These are phyloP conservation scores for Poecile montanus DNA, from an alignment of 2,797 vertebrate species.

Conservation along the genomic window DNA sequence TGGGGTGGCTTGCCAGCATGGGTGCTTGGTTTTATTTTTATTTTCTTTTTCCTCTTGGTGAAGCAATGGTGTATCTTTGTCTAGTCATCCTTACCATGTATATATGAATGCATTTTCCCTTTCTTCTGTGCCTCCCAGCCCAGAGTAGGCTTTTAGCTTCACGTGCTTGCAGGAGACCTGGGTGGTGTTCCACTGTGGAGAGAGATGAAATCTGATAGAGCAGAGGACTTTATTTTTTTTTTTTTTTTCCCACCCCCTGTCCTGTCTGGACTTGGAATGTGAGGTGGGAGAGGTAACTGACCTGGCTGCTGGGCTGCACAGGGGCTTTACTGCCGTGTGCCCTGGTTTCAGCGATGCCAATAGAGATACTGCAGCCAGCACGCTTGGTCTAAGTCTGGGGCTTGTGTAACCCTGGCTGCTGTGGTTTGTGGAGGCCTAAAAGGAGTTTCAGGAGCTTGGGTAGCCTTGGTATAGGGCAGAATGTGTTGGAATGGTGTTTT, in stretches of 20 bases:
- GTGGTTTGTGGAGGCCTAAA: neutral
- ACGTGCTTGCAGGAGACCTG: rapidly evolving
- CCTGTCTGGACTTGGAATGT: neutral
- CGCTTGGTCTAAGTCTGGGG: rapidly evolving
- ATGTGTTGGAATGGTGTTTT: neutral
- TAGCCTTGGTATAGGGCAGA: neutral
- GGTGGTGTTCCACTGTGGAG: rapidly evolving
- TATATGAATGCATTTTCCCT: neutral
- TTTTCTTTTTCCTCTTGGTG: neutral
- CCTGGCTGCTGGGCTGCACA: neutral
- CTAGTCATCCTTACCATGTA: neutral
- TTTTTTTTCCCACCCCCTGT: rapidly evolving
- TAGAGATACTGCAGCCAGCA: neutral
- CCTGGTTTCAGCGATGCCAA: rapidly evolving
- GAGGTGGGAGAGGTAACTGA: neutral
- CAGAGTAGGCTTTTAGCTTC: neutral
- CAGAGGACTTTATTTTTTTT: neutral
- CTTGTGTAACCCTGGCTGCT: neutral
- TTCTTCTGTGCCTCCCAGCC: neutral
- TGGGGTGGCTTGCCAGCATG: neutral
- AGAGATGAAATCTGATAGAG: neutral
- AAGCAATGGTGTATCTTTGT: neutral
- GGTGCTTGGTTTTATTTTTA: neutral
- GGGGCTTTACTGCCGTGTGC: rapidly evolving
- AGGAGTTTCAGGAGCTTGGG: neutral